Percentiles rank a stretch among this genome's conserved stretches.
phyloP scores from a whole-genome alignment of 2,113 vertebrate genomes.

The Laticauda colubrina region DNA sequence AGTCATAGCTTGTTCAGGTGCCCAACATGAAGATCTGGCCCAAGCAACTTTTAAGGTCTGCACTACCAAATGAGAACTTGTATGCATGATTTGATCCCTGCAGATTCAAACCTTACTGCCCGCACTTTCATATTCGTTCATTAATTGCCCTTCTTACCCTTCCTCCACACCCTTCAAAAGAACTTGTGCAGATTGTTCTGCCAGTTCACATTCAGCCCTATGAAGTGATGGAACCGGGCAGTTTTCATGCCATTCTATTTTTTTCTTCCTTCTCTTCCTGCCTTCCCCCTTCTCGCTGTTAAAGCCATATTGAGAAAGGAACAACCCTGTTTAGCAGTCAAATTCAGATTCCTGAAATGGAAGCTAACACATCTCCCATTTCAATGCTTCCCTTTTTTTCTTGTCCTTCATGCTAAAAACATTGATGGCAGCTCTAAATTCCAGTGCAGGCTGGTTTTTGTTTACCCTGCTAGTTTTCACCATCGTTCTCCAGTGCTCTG shows the following conservation, averaged over 20 bases:
- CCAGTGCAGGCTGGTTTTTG: not conserved
- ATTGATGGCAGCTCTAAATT: not conserved
- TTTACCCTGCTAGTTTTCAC: not conserved
- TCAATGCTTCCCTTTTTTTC: not conserved
- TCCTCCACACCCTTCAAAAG: not conserved
- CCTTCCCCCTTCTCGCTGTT: not conserved
- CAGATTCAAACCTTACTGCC: not conserved
- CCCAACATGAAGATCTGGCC: not conserved
- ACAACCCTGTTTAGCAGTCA: not conserved
- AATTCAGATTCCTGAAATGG: not conserved
- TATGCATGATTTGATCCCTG: not conserved
- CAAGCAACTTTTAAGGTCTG: not conserved
- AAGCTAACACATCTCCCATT: not conserved
- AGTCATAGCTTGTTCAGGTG: not conserved
- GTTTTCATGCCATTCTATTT: not conserved
- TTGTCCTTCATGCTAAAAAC: not conserved
- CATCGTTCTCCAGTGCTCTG: not conserved
- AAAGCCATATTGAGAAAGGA: not conserved
- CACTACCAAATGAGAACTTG: not conserved
- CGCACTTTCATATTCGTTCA: not conserved
- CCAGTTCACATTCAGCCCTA: not conserved
- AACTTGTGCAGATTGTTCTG: not conserved
- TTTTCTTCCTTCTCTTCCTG: not conserved
- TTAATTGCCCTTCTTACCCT: not conserved
- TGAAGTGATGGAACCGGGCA: not conserved